Conservation (phyloP, 2,888 invertebrate species). For the Pandemis corylana region DNA sequence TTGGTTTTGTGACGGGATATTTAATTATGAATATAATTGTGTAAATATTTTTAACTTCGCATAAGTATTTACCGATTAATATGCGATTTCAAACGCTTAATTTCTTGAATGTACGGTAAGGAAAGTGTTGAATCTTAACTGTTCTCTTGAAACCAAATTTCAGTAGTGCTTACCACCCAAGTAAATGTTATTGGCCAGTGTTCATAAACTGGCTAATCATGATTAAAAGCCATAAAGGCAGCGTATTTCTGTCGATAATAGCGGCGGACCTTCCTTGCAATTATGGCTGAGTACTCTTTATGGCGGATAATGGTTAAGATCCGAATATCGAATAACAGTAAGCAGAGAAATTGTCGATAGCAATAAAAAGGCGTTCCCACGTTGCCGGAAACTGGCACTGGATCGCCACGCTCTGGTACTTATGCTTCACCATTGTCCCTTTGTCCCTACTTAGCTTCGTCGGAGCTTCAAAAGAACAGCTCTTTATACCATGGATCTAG, state of each 20-base stretch:
- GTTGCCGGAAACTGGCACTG: constrained; percentile 73
- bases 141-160: neutral
- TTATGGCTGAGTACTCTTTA: constrained; percentile 28
- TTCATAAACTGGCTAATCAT: constrained; percentile 15
- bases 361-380: constrained; percentile 77
- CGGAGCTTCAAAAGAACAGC: constrained; percentile 72
- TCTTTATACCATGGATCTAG: constrained; percentile 72
- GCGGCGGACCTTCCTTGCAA: constrained; percentile 13
- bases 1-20: neutral
- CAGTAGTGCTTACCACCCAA: neutral
- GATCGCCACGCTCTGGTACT: constrained; percentile 80
- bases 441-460: constrained; percentile 73
- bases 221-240: constrained; percentile 30
- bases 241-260: constrained; percentile 22
- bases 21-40: no score
- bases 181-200: constrained; percentile 1
- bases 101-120: neutral
- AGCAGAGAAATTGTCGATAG: constrained; percentile 62
- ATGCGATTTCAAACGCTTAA: neutral
- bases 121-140: neutral
- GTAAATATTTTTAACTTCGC: neutral
- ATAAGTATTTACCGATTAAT: neutral
- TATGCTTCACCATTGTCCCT: constrained; percentile 75
- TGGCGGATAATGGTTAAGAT: constrained; percentile 34
- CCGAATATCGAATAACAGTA: constrained; percentile 50